Conservation (phyloP, 2,113 vertebrate species). For the Romanogobio albipinnatus region DNA sequence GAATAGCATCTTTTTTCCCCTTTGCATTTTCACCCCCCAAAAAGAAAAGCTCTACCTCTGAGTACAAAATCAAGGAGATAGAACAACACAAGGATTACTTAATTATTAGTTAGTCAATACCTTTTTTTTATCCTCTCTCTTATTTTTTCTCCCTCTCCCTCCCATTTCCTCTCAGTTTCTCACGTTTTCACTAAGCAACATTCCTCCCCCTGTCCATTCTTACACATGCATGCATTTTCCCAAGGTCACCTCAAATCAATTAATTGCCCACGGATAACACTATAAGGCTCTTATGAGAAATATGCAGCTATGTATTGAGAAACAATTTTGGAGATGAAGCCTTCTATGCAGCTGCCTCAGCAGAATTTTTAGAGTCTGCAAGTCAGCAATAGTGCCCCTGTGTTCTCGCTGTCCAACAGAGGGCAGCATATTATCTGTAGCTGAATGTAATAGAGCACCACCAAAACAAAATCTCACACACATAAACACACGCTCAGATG, state of each 20-base stretch:
- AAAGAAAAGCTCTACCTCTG: not conserved
- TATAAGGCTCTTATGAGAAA: conserved; percentile 36
- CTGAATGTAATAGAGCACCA: conserved; percentile 38
- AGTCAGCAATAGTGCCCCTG: conserved; percentile 47
- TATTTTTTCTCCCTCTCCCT: not conserved
- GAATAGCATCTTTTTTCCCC: too few relatives aligned
- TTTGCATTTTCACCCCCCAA: too few relatives aligned
- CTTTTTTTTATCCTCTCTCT: not conserved
- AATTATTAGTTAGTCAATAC: not conserved
- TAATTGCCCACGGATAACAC: conserved; percentile 51
- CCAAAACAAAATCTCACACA: conserved; percentile 45
- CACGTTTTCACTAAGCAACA: not conserved
- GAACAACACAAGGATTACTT: not conserved
- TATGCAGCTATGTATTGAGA: conserved; percentile 37
- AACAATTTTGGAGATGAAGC: conserved; percentile 41
- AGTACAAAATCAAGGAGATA: not conserved
- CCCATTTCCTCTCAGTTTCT: not conserved
- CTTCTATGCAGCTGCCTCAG: conserved; percentile 41
- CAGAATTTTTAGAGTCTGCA: conserved; percentile 22
- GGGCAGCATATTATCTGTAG: conserved; percentile 51
- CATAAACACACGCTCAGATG: conserved; percentile 40
- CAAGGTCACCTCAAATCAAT: conserved; percentile 53
- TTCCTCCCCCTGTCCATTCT: not conserved
- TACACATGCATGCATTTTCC: conserved; percentile 24
- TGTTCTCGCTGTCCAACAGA: conserved; percentile 49